Evolutionary conservation across 2,888 invertebrate genomes (phyloP).

Genomic region (Tolmerus cingulatus): DNA sequence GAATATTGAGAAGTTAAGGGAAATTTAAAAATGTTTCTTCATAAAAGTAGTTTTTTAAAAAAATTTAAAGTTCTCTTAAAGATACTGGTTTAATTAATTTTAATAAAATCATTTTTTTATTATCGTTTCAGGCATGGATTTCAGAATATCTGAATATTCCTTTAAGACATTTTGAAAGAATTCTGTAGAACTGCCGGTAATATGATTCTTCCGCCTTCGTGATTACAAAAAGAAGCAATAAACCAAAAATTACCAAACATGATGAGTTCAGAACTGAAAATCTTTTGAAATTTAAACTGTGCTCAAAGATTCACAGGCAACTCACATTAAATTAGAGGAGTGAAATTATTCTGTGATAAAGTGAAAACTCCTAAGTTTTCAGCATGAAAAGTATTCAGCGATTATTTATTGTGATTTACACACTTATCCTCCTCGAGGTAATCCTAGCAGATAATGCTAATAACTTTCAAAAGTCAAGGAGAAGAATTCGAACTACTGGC

Average conservation of each 20-base stretch:
- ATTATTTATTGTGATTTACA: slow-evolving; percentile 18
- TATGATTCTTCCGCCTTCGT: not conserved
- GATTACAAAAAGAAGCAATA: not conserved
- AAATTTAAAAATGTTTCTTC: not conserved
- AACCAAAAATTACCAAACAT: not conserved
- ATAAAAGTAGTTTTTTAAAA: not conserved
- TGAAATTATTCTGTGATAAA: not conserved
- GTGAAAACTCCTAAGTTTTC: not conserved
- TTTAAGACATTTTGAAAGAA: not conserved
- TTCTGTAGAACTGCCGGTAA: not conserved
- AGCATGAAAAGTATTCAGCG: not conserved
- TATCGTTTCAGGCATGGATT: not conserved
- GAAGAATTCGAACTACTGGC: not conserved
- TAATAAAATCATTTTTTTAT: not conserved
- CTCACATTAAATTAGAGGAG: not conserved
- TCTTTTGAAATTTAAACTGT: not conserved
- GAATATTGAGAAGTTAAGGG: too few species aligned
- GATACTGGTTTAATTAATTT: not conserved
- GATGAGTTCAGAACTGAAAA: not conserved
- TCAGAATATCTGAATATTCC: not conserved
- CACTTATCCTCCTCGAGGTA: not conserved
- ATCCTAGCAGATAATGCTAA: not conserved
- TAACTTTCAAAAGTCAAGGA: not conserved
- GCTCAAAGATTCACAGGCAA: not conserved
- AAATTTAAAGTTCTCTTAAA: not conserved